Base-by-base conservation (phyloP, 1,140 invertebrate genomes). In the Lepidurus couesii region DNA sequence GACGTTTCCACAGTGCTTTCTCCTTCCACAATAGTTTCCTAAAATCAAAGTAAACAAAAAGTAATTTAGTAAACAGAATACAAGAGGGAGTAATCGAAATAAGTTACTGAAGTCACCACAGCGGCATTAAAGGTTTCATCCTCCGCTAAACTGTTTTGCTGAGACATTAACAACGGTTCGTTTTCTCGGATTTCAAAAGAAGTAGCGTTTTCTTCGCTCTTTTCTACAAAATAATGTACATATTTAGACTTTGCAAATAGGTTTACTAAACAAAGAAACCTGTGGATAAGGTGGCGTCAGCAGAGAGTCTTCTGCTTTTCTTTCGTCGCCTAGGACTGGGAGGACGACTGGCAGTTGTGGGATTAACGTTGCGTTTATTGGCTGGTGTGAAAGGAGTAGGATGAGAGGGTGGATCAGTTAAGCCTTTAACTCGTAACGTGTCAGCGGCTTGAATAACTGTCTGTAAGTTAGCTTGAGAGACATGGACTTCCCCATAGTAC, bases 401-500 rank as follows among this genome's bases (percentile, higher is more conserved):
- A 21, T 65, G 53, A n/a, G 53, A 65, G 13, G 53, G 53, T 7
- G 53, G 53, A 65, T 65, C 53, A n/a, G 53, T 65, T 65, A 65
- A 16, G 16, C 53, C 53, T 65, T 65, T 65, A 9, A 65, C 53
- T 65, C 53, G 53, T 65, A 65, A 65, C 16, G 53, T 65, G 21
- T 65, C 53, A 65, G 53, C 53, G 16, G 53, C 53, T 65, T 65
- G 53, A 21, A 65, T 65, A 65, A 65, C 53, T 65, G 53, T 65
- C 53, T 65, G 53, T 65, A 65, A 65, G 53, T 65, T 65, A 7
- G 53, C 53, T 65, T 75, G 74, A 9, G 74, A 42, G 26, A 75
- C 43, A n/a, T 75, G 34, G 26, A 95, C 93, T 88, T 95, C 93
- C 1, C 94, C 94, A 83, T 93, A 93, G 84, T 96, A 96, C 91